Conservation (phyloP, 2,888 invertebrate species). For the Apocheima hispidaria region DNA sequence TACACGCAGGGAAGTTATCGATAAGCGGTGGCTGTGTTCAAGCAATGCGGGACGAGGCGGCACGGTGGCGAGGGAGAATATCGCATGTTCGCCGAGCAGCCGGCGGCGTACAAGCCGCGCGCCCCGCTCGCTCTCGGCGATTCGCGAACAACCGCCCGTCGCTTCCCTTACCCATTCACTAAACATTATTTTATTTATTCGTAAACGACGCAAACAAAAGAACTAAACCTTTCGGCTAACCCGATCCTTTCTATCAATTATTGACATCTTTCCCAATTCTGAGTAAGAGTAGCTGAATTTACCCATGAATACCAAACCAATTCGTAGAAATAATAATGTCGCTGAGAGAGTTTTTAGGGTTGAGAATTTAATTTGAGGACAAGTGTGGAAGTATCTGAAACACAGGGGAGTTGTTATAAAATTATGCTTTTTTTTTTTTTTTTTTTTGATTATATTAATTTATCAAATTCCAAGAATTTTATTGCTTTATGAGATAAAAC, state of each 20-base stretch:
- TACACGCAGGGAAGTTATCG: no score
- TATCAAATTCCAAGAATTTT: no score
- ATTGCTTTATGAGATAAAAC: no score
- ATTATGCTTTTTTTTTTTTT: no score
- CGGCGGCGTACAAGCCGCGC: conserved; percentile 72
- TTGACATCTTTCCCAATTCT: conserved; percentile 10
- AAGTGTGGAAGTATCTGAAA: no score
- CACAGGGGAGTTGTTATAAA: no score
- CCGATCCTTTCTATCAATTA: conserved; percentile 16
- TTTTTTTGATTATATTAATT: no score
- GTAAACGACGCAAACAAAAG: conserved; percentile 24
- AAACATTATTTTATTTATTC: conserved; percentile 36
- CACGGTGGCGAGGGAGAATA: conserved; percentile 28
- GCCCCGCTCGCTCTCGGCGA: conserved; percentile 61
- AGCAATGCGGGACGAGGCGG: conserved; percentile 15
- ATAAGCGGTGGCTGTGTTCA: conserved; percentile 41
- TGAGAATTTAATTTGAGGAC: no score
- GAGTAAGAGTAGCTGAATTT: not conserved
- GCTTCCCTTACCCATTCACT: conserved; percentile 53
- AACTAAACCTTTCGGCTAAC: conserved; percentile 15
- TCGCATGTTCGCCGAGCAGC: conserved; percentile 54
- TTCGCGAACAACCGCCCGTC: conserved; percentile 59
- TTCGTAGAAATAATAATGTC: not conserved
- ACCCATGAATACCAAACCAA: not conserved
- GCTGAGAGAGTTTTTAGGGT: not conserved